Percentiles rank a stretch among this genome's conserved stretches.
phyloP scores from a whole-genome alignment of 2,113 vertebrate genomes.

The Ameiurus melas region DNA sequence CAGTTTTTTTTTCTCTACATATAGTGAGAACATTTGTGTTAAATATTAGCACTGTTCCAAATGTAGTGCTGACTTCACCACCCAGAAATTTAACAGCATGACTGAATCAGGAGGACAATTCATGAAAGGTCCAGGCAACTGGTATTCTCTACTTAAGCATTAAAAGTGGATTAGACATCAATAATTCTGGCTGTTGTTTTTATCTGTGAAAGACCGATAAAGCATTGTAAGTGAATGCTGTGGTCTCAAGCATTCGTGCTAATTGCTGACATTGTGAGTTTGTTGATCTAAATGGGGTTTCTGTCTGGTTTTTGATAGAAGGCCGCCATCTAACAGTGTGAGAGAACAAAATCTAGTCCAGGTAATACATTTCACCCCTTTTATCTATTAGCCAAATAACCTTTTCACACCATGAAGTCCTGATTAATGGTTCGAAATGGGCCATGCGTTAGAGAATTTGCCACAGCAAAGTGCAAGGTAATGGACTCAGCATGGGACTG shows the following conservation, averaged over 20 bases:
- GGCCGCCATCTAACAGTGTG: slow-evolving; percentile 26
- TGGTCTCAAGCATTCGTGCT: neutral
- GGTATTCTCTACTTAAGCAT: neutral
- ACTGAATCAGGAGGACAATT: neutral
- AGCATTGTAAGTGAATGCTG: neutral
- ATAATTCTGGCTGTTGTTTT: neutral
- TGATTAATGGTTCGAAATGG: slow-evolving; percentile 49
- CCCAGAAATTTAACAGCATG: neutral
- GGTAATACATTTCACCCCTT: slow-evolving; percentile 51
- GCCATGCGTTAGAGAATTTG: slow-evolving; percentile 40
- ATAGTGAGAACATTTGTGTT: neutral
- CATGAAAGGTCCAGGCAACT: neutral
- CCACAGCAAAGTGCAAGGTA: slow-evolving; percentile 41
- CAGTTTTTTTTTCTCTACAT: neutral
- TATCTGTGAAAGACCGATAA: neutral
- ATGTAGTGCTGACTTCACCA: neutral
- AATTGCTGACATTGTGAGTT: slow-evolving; percentile 2
- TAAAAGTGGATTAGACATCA: neutral
- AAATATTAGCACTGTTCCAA: neutral
- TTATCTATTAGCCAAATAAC: slow-evolving; percentile 54
- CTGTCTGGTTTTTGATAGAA: slow-evolving; percentile 28
- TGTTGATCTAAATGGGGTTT: slow-evolving; percentile 11
- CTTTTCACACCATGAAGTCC: slow-evolving; percentile 45
- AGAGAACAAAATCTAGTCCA: slow-evolving; percentile 21
- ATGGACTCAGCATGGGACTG: slow-evolving; percentile 32